Percentiles rank a stretch among this genome's conserved stretches.
These are phyloP conservation scores for Cryptoprocta ferox DNA, from an alignment of 2,797 vertebrate genomes.

Conservation along the genomic window DNA sequence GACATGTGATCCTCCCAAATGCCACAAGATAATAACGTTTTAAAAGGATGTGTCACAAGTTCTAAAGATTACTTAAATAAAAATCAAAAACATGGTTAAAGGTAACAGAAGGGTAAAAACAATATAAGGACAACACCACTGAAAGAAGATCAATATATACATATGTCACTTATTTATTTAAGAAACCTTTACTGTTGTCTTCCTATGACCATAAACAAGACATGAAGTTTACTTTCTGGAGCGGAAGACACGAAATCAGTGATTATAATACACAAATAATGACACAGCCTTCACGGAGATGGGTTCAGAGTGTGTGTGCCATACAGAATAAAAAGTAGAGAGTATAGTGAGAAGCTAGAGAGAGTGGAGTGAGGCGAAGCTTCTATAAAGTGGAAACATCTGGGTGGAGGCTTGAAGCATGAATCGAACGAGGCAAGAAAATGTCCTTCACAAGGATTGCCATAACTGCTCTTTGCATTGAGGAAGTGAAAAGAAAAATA, in stretches of 20 bases:
- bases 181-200: background rate
- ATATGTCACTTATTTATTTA: background rate
- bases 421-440: slow-evolving; percentile 27
- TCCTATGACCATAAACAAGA: background rate
- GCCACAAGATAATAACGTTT: background rate
- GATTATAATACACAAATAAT: background rate
- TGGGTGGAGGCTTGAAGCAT: background rate
- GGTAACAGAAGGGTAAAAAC: background rate
- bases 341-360: too few relatives aligned
- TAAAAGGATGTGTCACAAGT: background rate
- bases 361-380: background rate
- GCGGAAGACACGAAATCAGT: background rate
- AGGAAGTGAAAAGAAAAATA: background rate
- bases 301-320: background rate
- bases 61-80: background rate
- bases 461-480: background rate
- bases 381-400: slow-evolving; percentile 18
- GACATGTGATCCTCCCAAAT: background rate
- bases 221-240: background rate
- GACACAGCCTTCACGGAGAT: background rate
- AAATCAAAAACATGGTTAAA: background rate
- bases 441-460: background rate
- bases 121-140: background rate
- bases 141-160: background rate
- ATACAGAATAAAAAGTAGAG: background rate